Conservation (phyloP, 2,797 vertebrate species). For the Eutrigla gurnardus region DNA sequence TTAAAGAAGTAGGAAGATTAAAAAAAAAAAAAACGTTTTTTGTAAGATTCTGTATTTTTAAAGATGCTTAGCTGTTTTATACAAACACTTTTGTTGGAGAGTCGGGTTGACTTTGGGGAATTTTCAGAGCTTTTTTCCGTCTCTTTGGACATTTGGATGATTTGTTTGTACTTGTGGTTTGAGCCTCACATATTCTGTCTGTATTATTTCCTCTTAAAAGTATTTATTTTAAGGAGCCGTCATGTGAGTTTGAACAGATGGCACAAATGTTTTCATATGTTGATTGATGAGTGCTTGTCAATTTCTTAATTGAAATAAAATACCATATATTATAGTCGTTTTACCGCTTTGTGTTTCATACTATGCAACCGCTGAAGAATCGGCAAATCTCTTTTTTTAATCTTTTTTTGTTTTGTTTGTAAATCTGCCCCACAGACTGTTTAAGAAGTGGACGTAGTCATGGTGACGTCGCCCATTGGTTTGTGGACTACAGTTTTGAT, state of each 20-base stretch:
- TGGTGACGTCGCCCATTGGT: no score
- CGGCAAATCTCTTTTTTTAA: not conserved
- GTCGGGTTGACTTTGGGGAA: constrained; percentile 75
- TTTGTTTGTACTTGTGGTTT: constrained; percentile 80
- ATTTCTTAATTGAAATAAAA: constrained; percentile 88
- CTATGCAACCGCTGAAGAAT: not conserved
- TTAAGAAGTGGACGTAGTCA: no score
- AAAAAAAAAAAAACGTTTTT: constrained; percentile 66
- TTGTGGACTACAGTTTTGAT: no score
- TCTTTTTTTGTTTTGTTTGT: no score
- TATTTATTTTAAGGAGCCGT: constrained; percentile 88
- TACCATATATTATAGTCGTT: constrained; percentile 77
- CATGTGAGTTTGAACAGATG: constrained; percentile 74
- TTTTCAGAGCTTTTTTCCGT: constrained; percentile 74
- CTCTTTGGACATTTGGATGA: constrained; percentile 78
- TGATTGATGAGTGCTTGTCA: constrained; percentile 87
- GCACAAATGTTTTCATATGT: constrained; percentile 84
- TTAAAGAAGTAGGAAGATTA: constrained; percentile 76
- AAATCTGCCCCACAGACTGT: no score
- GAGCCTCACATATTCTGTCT: constrained; percentile 83
- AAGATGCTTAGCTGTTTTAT: constrained; percentile 85
- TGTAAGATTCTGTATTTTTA: constrained; percentile 89
- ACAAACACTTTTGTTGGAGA: constrained; percentile 80
- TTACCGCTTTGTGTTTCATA: constrained; percentile 20
- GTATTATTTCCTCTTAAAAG: constrained; percentile 86